These are phyloP conservation scores for Strigamia maritima DNA, from an alignment of 2,888 invertebrate genomes.

Conservation along the genomic window DNA sequence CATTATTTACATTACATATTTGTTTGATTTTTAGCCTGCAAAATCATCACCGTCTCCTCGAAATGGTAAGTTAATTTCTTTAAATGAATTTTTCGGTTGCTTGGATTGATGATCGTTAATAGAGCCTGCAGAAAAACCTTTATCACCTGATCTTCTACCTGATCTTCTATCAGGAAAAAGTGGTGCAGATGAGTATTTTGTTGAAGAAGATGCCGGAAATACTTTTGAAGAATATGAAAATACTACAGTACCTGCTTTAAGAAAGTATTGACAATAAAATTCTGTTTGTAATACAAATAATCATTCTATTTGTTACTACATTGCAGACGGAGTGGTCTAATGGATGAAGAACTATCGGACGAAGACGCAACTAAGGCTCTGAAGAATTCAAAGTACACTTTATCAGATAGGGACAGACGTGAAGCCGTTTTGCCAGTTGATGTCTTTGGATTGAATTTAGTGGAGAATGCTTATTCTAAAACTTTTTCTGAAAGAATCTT, in stretches of 20 bases:
- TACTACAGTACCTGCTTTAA: conserved; percentile 73
- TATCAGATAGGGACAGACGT: conserved; percentile 53
- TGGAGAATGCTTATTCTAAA: conserved; percentile 85
- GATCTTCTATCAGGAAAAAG: not conserved
- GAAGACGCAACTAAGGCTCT: conserved; percentile 38
- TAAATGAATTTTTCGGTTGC: not conserved
- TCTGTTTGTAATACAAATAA: not conserved
- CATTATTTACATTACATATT: not conserved
- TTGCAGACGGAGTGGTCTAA: conserved; percentile 1
- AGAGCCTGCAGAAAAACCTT: conserved; percentile 25
- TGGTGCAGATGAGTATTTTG: not conserved
- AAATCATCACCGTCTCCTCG: not conserved
- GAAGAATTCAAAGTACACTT: conserved; percentile 47
- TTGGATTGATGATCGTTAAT: not conserved
- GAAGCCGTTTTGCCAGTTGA: conserved; percentile 84
- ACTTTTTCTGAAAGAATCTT: conserved; percentile 87
- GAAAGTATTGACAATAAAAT: conserved; percentile 62
- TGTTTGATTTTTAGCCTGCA: not conserved
- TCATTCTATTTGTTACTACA: not conserved
- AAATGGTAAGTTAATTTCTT: not conserved
- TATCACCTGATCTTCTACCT: conserved; percentile 29
- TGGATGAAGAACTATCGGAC: conserved; percentile 18
- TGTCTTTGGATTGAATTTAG: conserved; percentile 84
- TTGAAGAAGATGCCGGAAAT: conserved; percentile 4
- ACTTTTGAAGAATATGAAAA: conserved; percentile 87